phyloP scores from a whole-genome alignment of 2,888 invertebrate genomes.

The Sinhomidia bicolor region DNA sequence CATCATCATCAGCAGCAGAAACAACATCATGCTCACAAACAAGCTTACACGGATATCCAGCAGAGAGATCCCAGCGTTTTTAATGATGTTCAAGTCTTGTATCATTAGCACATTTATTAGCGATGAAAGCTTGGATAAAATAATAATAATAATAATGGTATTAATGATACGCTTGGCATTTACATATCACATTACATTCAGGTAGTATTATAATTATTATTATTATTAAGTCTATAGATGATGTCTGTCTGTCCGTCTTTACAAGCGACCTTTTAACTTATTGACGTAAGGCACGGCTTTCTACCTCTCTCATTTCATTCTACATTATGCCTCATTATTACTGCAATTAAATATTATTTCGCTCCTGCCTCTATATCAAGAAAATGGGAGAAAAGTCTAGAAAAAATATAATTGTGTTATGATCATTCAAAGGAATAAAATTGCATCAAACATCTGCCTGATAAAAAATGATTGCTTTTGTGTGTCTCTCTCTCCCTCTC shows the following conservation, averaged over 20 bases:
- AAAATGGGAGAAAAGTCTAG: neutral
- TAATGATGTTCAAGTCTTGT: conserved; percentile 72
- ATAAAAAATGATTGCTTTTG: conserved; percentile 8
- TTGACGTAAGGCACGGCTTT: conserved; percentile 16
- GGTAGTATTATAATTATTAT: neutral
- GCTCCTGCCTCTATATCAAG: neutral
- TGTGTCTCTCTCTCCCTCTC: neutral
- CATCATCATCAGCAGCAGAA: conserved; percentile 44
- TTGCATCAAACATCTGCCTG: conserved; percentile 37
- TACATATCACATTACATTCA: neutral
- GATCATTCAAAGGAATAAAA: neutral
- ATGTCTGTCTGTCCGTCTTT: neutral
- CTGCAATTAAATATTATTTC: conserved; percentile 2
- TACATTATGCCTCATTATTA: conserved; percentile 18
- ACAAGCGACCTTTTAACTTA: neutral
- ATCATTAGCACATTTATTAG: conserved; percentile 74
- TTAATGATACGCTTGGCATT: conserved; percentile 14
- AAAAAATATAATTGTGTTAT: neutral
- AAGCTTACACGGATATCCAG: conserved; percentile 60
- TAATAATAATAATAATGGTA: conserved; percentile 36
- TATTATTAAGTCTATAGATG: neutral
- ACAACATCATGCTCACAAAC: conserved; percentile 44
- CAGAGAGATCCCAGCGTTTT: conserved; percentile 63
- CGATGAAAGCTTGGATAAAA: conserved; percentile 70
- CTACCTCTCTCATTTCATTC: neutral